Evolutionary conservation across 2,888 invertebrate species (phyloP).

Genomic region (Ganaspis brasiliensis): DNA sequence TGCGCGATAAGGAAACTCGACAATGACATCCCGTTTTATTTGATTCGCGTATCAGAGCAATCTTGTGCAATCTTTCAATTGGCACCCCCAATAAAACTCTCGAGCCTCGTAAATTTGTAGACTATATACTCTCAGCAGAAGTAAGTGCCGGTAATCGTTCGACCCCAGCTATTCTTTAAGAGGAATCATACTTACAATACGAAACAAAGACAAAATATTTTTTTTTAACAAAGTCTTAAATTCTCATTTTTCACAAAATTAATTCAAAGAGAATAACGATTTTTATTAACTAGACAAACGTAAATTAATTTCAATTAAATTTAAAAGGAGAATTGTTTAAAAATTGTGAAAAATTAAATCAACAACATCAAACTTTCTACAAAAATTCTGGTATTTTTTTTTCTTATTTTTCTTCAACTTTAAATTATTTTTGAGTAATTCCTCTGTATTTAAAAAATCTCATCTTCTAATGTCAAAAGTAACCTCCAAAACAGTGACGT

Average conservation of each 20-base stretch:
- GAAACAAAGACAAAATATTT: constrained; percentile 11
- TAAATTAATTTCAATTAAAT: too few species aligned
- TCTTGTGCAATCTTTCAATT: constrained; percentile 37
- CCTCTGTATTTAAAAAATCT: too few species aligned
- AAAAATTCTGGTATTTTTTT: too few species aligned
- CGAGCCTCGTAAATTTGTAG: constrained; percentile 27
- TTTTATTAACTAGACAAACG: too few species aligned
- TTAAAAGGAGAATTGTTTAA: too few species aligned
- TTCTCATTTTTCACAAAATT: background rate
- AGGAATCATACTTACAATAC: constrained; percentile 15
- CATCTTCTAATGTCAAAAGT: too few species aligned
- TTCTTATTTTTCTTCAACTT: too few species aligned
- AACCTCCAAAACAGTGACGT: too few species aligned
- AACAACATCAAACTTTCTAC: too few species aligned
- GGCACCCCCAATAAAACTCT: constrained; percentile 20
- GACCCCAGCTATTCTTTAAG: constrained; percentile 25
- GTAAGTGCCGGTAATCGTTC: constrained; percentile 29
- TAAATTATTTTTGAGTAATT: too few species aligned
- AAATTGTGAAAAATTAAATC: too few species aligned
- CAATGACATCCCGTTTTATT: constrained; percentile 33
- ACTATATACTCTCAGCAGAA: background rate
- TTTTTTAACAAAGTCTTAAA: background rate
- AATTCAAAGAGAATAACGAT: too few species aligned
- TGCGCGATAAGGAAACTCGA: constrained; percentile 13
- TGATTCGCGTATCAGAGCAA: constrained; percentile 33